These are phyloP conservation scores for Drosophila busckii DNA, from an alignment of 1,140 invertebrate species.

Conservation along the genomic window DNA sequence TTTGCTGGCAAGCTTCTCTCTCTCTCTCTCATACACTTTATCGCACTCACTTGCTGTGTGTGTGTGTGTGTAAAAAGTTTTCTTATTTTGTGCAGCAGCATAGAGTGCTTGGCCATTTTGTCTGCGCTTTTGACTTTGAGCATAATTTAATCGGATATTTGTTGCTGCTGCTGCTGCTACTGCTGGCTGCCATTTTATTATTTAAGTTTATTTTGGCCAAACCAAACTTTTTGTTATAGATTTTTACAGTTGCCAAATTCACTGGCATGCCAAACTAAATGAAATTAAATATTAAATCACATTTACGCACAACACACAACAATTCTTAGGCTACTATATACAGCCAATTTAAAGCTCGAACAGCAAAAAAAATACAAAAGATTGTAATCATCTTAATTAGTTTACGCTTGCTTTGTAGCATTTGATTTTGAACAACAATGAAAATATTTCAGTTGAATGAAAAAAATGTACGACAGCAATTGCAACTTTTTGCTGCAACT, in stretches of 20 bases:
- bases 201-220: conserved; percentile 56
- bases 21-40: neutral
- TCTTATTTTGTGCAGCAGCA: conserved; percentile 55
- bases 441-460: conserved; percentile 8
- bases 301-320: conserved; percentile 34
- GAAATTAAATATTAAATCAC: conserved; percentile 49
- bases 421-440: conserved; percentile 3
- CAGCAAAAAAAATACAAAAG: conserved; percentile 33
- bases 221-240: conserved; percentile 36
- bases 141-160: conserved; percentile 78
- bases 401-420: conserved; percentile 50
- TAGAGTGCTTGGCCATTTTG: conserved; percentile 64
- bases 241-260: conserved; percentile 39
- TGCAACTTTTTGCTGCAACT: conserved; percentile 39
- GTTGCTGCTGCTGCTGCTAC: conserved; percentile 30
- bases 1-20: conserved; percentile 33
- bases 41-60: neutral
- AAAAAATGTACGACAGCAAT: conserved; percentile 9
- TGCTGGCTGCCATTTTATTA: conserved; percentile 49
- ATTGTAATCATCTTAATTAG: conserved; percentile 75
- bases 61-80: conserved; percentile 49
- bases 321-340: too few relatives aligned
- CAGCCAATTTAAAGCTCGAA: neutral
- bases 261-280: conserved; percentile 34
- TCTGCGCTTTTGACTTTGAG: conserved; percentile 71